Evolutionary conservation across 2,797 vertebrate genomes (phyloP).

Genomic region (Sternotherus odoratus): DNA sequence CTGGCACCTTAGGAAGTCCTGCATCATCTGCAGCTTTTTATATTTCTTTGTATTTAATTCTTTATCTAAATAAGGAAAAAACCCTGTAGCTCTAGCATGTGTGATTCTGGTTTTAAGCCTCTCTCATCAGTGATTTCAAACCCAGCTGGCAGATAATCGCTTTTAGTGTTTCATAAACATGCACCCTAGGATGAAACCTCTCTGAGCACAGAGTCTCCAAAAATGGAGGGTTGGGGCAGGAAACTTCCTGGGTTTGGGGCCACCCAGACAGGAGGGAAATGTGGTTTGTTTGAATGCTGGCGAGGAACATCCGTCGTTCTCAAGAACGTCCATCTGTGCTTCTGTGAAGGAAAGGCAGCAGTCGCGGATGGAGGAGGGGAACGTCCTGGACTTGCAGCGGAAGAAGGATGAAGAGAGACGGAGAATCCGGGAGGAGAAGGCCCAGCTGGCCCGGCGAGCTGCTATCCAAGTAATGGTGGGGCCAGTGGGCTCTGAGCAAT

Average conservation of each 20-base stretch:
- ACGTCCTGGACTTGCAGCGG: slow-evolving; percentile 77
- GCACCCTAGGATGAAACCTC: background rate
- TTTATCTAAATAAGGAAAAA: slow-evolving; percentile 28
- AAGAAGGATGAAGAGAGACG: slow-evolving; percentile 86
- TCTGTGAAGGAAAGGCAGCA: slow-evolving; percentile 62
- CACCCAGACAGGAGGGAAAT: rapidly evolving
- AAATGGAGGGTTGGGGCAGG: background rate
- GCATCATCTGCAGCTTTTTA: slow-evolving; percentile 22
- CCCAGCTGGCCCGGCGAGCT: slow-evolving; percentile 85
- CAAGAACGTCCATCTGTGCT: rapidly evolving
- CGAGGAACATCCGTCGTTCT: background rate
- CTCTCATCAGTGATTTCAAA: background rate
- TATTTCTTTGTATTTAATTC: slow-evolving; percentile 60
- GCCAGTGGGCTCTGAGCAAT: background rate
- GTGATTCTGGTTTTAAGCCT: slow-evolving; percentile 56
- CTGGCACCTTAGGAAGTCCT: background rate
- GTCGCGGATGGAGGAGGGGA: slow-evolving; percentile 79
- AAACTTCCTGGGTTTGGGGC: background rate
- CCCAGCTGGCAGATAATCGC: slow-evolving; percentile 15
- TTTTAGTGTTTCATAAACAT: background rate
- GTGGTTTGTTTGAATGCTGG: background rate
- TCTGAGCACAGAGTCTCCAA: background rate
- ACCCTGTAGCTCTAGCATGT: background rate
- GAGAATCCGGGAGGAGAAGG: slow-evolving; percentile 91
- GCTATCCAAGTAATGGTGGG: slow-evolving; percentile 88